Evolutionary conservation across 2,797 vertebrate genomes (phyloP), one percentile per base, ranked within the genome.

Genomic region (Trachurus trachurus): DNA sequence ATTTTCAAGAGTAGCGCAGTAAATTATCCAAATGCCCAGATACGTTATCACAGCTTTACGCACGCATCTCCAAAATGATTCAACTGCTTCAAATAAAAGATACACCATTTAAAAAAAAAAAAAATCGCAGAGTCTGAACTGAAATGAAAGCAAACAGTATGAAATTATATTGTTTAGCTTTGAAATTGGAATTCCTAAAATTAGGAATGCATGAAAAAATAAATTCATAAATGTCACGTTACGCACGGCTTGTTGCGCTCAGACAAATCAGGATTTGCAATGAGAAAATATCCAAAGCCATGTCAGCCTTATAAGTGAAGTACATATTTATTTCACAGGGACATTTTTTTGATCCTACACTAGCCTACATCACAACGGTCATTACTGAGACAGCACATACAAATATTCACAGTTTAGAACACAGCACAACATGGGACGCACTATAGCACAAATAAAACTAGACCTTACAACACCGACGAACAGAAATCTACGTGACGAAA

Each of bases 361-460:
- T 90, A 92, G 79, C 90, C 93, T 93, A 94, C 91, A 93, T 89
- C 84, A 94, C 92, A 93, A 81, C 89, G 79, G 78, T 85, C 87
- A 93, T 85, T 90, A 94, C 92, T 92, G 87, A 89, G 91, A 96
- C 94, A 92, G 89, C 92, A 94, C 89, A 90, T 86, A 95, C 93
- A 93, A 88, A 93, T 95, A 95, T 95, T 95, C 95, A 96, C 95
- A 96, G 94, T 95, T 94, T 93, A 82, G 87, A 94, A 92, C 87
- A 95, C 94, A 94, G 78, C 92, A 95, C 93, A 89, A 93, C 90
- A 91, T 84, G 88, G 78, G 92, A 94, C 93, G 90, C 88, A 93
- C 89, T 85, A 19, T 19, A 90, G 85, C 90, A 95, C 92, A 92
- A 92, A 93, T 82, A 84, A 90, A 91, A 90, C 88, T 81, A 80